Evolutionary conservation across 2,888 invertebrate genomes (phyloP), one percentile per base, ranked within the genome.

Genomic region (Diplolepis rosae): DNA sequence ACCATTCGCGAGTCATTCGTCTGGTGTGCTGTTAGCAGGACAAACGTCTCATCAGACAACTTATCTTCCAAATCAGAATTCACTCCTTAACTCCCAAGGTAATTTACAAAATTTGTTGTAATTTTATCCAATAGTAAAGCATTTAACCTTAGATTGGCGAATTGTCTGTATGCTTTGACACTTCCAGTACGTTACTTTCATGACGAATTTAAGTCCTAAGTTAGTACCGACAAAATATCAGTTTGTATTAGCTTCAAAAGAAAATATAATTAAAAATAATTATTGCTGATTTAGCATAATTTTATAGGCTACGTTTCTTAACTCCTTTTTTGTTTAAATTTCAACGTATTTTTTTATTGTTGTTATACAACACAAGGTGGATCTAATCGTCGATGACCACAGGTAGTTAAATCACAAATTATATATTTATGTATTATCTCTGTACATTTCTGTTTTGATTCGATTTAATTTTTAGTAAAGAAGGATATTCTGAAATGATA

Each of bases 1-100:
- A 85, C 91, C 91, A 74, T 91, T 90, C 84, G 87, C 89, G 82
- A 85, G 83, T 82, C 82, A 85, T 77, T 82, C 80, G 51, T 83
- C 80, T 42, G 82, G 82, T 67, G 80, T 84, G 66, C 77, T 84
- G 71, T 82, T 84, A 79, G 82, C 82, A 77, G 86, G 85, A 61
- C 88, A 88, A 72, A 81, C 82, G 72, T 80, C 85, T 67, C 85
- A 86, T 51, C 89, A 88, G 74, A 83, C 79, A 61, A 82, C 86
- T 67, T 89, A 87, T 81, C 84, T 88, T 83, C 86, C 88, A 72
- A 89, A 88, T 78, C 88, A 88, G 77, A 88, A 83, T 71, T 83
- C 86, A 24, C 82, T 88, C 69, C 80, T 88, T 56, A 83, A 80
- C 72, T 82, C 87, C 6, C 88, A 87, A 86, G 86, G 87, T 88